A percentile compares a stretch with the other conserved stretches of the same genome.
Evolutionary conservation across 2,888 invertebrate genomes (phyloP).

Genomic region (Andricus quercusramuli): DNA sequence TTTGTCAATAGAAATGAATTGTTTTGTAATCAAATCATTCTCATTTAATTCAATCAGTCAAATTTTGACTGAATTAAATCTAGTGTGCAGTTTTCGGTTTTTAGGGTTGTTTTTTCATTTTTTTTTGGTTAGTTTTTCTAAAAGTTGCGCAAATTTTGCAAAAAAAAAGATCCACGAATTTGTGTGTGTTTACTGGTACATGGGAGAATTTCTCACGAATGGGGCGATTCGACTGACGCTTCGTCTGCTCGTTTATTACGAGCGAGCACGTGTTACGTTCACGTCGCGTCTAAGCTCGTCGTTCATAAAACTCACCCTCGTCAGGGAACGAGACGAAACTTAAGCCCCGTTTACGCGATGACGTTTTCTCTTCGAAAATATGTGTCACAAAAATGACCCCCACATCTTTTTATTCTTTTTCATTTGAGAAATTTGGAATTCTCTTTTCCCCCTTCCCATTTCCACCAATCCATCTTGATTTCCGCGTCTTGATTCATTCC

Average conservation of each 20-base stretch:
- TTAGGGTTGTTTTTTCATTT: background rate
- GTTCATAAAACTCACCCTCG: slow-evolving; percentile 39
- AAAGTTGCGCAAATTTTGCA: background rate
- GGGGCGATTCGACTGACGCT: slow-evolving; percentile 34
- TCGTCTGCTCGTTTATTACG: slow-evolving; percentile 40
- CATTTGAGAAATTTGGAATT: background rate
- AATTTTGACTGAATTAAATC: too few relatives aligned
- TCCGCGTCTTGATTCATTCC: background rate
- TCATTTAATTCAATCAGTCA: too few relatives aligned
- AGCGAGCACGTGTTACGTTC: slow-evolving; percentile 36
- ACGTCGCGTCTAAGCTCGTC: slow-evolving; percentile 37
- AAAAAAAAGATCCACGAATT: background rate
- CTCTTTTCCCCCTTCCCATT: background rate
- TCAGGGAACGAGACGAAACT: slow-evolving; percentile 24
- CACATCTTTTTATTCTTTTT: background rate
- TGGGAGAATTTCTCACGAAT: slow-evolving; percentile 13
- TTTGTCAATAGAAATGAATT: too few relatives aligned
- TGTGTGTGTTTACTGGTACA: background rate
- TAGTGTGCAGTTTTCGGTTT: background rate
- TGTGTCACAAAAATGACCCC: background rate
- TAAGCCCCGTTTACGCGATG: slow-evolving; percentile 21
- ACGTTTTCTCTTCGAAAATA: slow-evolving; percentile 16
- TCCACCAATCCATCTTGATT: background rate
- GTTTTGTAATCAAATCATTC: too few relatives aligned
- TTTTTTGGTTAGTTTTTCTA: background rate